phyloP scores from a whole-genome alignment of 2,888 invertebrate genomes.

The Slavum lentiscoides region DNA sequence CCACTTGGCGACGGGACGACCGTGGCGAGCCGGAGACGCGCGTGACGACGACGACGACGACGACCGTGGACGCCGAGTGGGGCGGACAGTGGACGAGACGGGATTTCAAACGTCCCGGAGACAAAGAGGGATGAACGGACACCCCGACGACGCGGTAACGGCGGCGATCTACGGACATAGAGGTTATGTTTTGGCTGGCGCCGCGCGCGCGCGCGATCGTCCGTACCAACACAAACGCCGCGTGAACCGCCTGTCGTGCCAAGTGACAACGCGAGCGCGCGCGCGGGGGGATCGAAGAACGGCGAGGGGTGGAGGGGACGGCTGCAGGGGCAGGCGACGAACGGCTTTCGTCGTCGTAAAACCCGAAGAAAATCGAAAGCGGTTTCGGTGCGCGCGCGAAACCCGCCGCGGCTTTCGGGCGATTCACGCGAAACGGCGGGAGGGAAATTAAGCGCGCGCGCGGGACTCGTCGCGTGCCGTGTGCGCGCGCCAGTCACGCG shows the following conservation, averaged over 20 bases:
- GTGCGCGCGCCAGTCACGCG: no score
- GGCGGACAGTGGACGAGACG: neutral
- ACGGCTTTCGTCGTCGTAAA: conserved; percentile 21
- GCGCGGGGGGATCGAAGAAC: neutral
- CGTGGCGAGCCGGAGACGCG: neutral
- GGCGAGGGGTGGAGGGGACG: neutral
- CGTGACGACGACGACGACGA: neutral
- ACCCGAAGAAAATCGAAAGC: neutral
- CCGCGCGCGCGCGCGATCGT: conserved; percentile 38
- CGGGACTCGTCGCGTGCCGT: neutral
- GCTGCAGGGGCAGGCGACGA: neutral
- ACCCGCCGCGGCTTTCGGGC: no score
- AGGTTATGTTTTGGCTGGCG: conserved; percentile 50
- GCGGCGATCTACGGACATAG: conserved; percentile 29
- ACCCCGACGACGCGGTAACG: conserved; percentile 27
- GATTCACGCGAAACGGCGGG: no score
- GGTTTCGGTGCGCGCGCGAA: no score
- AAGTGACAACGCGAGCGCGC: no score
- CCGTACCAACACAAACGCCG: conserved; percentile 46
- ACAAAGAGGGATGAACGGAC: conserved; percentile 34
- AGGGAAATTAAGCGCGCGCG: neutral
- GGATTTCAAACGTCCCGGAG: conserved; percentile 28
- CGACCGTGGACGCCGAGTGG: neutral
- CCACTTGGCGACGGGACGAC: neutral
- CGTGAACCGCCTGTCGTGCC: conserved; percentile 20